Conservation (phyloP, 1,140 invertebrate species). For the Mycetomoellerius zeteki region DNA sequence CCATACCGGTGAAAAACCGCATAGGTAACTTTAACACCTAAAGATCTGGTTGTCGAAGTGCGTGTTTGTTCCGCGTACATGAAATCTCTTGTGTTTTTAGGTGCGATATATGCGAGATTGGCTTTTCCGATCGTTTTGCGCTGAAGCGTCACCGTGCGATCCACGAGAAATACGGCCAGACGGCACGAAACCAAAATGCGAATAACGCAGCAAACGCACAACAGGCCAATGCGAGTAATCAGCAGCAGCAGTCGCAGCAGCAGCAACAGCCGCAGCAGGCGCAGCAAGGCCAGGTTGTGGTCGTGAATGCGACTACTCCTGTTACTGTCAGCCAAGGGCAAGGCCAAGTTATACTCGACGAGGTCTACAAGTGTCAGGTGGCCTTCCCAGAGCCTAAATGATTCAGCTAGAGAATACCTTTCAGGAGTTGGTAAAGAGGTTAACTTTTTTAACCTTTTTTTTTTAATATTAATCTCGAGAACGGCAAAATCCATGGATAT, state of each 20-base stretch:
- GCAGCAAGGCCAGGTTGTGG: slow-evolving; percentile 85
- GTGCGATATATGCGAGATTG: slow-evolving; percentile 95
- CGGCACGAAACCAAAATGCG: slow-evolving; percentile 84
- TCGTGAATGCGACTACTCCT: slow-evolving; percentile 85
- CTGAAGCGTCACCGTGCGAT: slow-evolving; percentile 92
- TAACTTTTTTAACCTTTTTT: slow-evolving; percentile 73
- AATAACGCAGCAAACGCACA: slow-evolving; percentile 83
- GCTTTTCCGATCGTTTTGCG: slow-evolving; percentile 94
- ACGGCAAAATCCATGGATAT: slow-evolving; percentile 58
- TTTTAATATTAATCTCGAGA: slow-evolving; percentile 66
- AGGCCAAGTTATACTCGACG: slow-evolving; percentile 86
- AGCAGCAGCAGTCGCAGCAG: slow-evolving; percentile 82
- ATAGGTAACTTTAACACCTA: slow-evolving; percentile 78
- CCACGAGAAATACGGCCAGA: slow-evolving; percentile 92
- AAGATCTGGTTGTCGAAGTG: not conserved
- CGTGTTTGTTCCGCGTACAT: not conserved
- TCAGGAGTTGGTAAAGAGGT: slow-evolving; percentile 77
- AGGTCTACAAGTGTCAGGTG: slow-evolving; percentile 87
- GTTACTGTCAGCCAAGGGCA: slow-evolving; percentile 85
- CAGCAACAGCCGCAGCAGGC: slow-evolving; percentile 79
- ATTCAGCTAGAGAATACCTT: slow-evolving; percentile 83
- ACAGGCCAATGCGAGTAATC: slow-evolving; percentile 81
- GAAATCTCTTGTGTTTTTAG: slow-evolving; percentile 86
- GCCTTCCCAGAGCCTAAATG: slow-evolving; percentile 87
- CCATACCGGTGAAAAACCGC: slow-evolving; percentile 90